Evolutionary conservation across 2,113 vertebrate genomes (phyloP).

Genomic region (Alligator sinensis): DNA sequence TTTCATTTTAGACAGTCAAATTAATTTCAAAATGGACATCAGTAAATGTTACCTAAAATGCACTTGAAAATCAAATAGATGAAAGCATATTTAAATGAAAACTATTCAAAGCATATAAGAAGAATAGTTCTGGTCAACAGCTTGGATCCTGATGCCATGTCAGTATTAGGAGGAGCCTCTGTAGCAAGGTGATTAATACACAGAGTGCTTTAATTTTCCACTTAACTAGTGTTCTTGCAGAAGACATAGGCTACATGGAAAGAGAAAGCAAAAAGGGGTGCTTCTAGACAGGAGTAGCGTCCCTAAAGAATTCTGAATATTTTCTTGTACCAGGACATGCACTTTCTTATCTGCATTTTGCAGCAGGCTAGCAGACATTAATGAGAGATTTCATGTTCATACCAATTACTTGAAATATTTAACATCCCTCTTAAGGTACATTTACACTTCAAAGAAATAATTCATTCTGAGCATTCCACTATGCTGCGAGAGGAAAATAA

Average conservation of each 20-base stretch:
- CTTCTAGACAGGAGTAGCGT: slow-evolving; percentile 65
- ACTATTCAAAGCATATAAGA: slow-evolving; percentile 35
- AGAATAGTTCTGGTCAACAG: slow-evolving; percentile 43
- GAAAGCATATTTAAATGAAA: slow-evolving; percentile 54
- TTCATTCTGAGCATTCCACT: slow-evolving; percentile 63
- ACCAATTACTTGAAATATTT: slow-evolving; percentile 84
- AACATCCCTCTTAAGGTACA: slow-evolving; percentile 78
- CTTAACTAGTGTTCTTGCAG: slow-evolving; percentile 41
- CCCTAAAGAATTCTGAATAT: slow-evolving; percentile 52
- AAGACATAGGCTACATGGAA: slow-evolving; percentile 7
- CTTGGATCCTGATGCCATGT: slow-evolving; percentile 30
- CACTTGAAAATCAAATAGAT: slow-evolving; percentile 68
- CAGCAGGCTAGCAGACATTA: slow-evolving; percentile 75
- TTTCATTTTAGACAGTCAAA: slow-evolving; percentile 55
- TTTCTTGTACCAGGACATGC: slow-evolving; percentile 36
- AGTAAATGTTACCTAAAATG: slow-evolving; percentile 47
- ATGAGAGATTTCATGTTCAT: slow-evolving; percentile 80
- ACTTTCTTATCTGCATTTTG: slow-evolving; percentile 74
- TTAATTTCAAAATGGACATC: slow-evolving; percentile 64
- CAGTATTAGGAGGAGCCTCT: slow-evolving; percentile 45
- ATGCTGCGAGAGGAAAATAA: slow-evolving; percentile 16
- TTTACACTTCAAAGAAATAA: slow-evolving; percentile 84
- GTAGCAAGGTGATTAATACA: slow-evolving; percentile 53
- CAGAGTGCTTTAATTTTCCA: slow-evolving; percentile 38
- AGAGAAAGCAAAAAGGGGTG: slow-evolving; percentile 19